Base-by-base conservation (phyloP, 2,113 vertebrate species). In the Dasyprocta punctata region DNA sequence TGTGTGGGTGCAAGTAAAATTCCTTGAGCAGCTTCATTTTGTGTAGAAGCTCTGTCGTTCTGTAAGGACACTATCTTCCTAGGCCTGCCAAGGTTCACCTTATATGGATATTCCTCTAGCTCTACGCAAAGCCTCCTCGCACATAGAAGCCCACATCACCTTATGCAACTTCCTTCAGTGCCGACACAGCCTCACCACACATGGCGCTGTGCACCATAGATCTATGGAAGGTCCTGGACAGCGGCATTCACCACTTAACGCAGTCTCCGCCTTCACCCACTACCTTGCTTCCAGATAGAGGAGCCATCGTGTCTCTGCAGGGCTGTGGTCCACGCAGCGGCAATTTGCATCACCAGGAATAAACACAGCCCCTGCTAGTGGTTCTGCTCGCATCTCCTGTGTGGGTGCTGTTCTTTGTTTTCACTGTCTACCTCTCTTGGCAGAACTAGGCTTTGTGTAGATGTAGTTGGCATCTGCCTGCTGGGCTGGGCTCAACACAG, bases 11-110 rank as follows among this genome's bases (percentile, higher is more conserved):
- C 38, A 75, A 33, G 65, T 58, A 61, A 38, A 52, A 49, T 67
- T 67, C 33, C 65, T 83, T 65, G 56, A 47, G 92, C 86, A 87
- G 75, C 26, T 77, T 96, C 2, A 0, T 63, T 90, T 86, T 91
- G 7, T 82, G 28, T 65, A 69, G 63, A 81, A 73, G 47, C 10
- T 36, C 9, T 41, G 17, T 44, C 36, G 3, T 36, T 87, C 41
- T 61, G 67, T 1, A 1, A 44, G 77, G 28, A 63, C 5, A 17
- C 41, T 67, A 60, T 75, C 54, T 38, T 19, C 12, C 36, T 24
- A 12, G 14, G 41, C 67, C 67, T 84, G 49, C 33, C 2, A 5
- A 96, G 65, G 49, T 19, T 67, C 67, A 22, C 44, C 41, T n/a
- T 24, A 49, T 26, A 10, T 17, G 12, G 7, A 58, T 47, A 10